phyloP scores from a whole-genome alignment of 2,113 vertebrate species.

The Coregonus clupeaformis region DNA sequence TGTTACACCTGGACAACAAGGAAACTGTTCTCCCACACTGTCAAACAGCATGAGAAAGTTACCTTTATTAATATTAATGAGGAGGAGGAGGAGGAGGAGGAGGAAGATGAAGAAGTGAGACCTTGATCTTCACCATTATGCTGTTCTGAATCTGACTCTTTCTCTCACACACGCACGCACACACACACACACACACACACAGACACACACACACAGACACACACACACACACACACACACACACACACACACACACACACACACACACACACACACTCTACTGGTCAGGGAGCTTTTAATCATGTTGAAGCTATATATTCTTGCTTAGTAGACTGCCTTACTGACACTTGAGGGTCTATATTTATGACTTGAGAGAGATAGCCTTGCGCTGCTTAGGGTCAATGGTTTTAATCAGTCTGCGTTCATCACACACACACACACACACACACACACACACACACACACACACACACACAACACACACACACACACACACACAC shows the following conservation, averaged over 20 bases:
- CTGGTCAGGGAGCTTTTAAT: not conserved
- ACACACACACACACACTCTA: no score
- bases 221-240: not conserved
- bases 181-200: no score
- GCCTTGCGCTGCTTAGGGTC: not conserved
- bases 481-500: no score
- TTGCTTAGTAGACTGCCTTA: not conserved
- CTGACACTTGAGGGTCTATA: not conserved
- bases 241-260: not conserved
- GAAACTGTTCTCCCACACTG: not conserved
- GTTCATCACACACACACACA: not conserved
- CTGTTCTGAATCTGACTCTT: no score
- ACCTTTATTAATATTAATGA: not conserved
- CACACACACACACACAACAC: no score
- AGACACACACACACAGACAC: no score
- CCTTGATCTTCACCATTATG: no score
- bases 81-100: not conserved
- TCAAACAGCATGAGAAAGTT: constrained; percentile 11
- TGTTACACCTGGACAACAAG: constrained; percentile 28
- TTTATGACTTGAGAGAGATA: not conserved
- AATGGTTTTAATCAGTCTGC: not conserved
- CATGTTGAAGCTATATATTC: not conserved
- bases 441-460: constrained; percentile 2
- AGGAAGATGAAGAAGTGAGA: not conserved
- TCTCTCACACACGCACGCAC: no score